phyloP scores from a whole-genome alignment of 2,113 vertebrate genomes.

The Raja brachyura region DNA sequence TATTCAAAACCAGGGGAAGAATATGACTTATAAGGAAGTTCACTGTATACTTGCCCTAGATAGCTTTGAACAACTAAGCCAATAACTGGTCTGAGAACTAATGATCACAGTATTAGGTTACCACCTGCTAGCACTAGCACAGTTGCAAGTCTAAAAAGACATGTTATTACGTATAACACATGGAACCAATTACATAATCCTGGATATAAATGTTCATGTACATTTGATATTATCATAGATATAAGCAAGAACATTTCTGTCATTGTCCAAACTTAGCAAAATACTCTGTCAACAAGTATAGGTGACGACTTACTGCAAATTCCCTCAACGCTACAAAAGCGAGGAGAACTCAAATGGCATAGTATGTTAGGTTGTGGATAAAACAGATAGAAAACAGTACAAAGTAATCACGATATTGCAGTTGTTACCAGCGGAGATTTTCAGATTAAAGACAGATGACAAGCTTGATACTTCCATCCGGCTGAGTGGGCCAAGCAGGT shows the following conservation, averaged over 20 bases:
- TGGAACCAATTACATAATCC: slow-evolving; percentile 26
- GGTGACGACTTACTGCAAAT: background rate
- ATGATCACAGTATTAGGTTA: background rate
- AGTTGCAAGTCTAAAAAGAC: slow-evolving; percentile 18
- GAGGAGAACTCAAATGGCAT: background rate
- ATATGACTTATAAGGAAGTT: background rate
- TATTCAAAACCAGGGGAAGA: background rate
- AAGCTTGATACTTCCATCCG: background rate
- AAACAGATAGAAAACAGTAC: background rate
- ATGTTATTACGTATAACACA: background rate
- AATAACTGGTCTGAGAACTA: background rate
- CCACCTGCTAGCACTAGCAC: slow-evolving; percentile 13
- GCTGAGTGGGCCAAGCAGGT: background rate
- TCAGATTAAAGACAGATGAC: background rate
- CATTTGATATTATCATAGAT: background rate
- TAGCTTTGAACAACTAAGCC: slow-evolving; percentile 3
- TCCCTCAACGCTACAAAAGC: background rate
- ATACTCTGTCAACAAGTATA: background rate
- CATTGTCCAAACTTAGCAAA: background rate
- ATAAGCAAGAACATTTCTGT: slow-evolving; percentile 3
- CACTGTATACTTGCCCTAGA: background rate
- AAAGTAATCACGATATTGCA: background rate
- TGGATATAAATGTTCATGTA: background rate
- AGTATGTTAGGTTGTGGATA: background rate
- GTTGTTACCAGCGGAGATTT: too few relatives aligned